Evolutionary conservation across 1,140 invertebrate species (phyloP).

Genomic region (Caenorhabditis briggsae): DNA sequence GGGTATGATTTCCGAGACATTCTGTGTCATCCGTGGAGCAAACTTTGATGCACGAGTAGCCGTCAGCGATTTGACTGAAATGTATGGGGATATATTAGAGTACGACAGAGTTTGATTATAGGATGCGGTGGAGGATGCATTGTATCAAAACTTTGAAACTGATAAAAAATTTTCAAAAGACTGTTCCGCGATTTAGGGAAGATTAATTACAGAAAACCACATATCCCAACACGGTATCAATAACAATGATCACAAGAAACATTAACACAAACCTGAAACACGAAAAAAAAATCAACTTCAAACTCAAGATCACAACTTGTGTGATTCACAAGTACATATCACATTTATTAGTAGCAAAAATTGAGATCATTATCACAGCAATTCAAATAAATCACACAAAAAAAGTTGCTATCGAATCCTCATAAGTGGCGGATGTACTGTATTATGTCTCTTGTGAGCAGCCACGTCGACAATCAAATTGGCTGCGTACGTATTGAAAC

Average conservation of each 20-base stretch:
- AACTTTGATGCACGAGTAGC: conserved; percentile 76
- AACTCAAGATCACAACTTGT: neutral
- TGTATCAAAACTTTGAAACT: no score
- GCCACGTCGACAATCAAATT: conserved; percentile 76
- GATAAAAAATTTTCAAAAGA: no score
- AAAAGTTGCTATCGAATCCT: conserved; percentile 29
- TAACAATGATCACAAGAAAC: no score
- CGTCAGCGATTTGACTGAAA: conserved; percentile 76
- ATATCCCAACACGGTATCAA: no score
- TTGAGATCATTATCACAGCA: conserved; percentile 59
- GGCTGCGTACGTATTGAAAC: conserved; percentile 76
- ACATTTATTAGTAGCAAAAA: conserved; percentile 37
- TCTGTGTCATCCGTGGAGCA: conserved; percentile 67
- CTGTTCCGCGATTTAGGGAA: no score
- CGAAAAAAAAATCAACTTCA: neutral
- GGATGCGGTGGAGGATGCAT: no score
- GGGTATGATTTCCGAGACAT: conserved; percentile 73
- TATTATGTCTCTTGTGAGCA: conserved; percentile 63
- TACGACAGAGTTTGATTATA: no score
- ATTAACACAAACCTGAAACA: neutral
- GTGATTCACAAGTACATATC: conserved; percentile 14
- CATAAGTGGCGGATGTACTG: conserved; percentile 58
- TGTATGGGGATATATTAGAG: no score
- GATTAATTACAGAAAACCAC: no score
- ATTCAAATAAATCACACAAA: conserved; percentile 8